Base-by-base conservation (phyloP, 30 jellyfish, hydroid and myxozoan genomes). In the Turritopsis dohrnii region DNA sequence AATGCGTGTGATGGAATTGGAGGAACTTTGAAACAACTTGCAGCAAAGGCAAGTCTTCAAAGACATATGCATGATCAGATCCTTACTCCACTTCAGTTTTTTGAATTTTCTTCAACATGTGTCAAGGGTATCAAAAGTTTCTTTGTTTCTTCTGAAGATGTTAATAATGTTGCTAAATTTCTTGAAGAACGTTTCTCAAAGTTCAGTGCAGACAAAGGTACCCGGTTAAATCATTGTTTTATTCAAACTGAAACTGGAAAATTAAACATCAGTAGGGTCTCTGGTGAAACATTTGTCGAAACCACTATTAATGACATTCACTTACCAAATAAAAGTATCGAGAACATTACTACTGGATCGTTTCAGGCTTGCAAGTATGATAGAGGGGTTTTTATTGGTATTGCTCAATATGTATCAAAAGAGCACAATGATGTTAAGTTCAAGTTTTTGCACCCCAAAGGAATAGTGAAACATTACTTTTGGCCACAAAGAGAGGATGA, bases 11-110 rank as follows among this genome's bases (percentile, higher is more conserved):
- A n/a, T n/a, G n/a, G n/a, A n/a, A n/a, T n/a, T 29, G 19, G 91
- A 69, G 85, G 95, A 65, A 71, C 77, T 52, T 16, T 71, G 22
- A 31, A 85, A 52, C 28, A 86, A 7, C 30, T 65, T 21, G 86
- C 90, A 21, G 91, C 93, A 30, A 86, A 83, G 54, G 95, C 88
- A 52, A 86, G 95, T 81, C 86, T 86, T 21, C 95, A 80, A 65
- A n/a, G 95, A 53, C 91, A 84, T 18, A 7, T 76, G 24, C 28
- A 74, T 16, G 82, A 81, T 30, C 95, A 87, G 54, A 80, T 81
- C 8, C 53, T 87, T 26, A 87, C 88, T 27, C 79, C 91, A 23
- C 28, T 9, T 1, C 71, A 52, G 18, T n/a, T 86, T 28, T 86
- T 13, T 30, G 5, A 24, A 29, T 80, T 79, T 69, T 79, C 79